These are phyloP conservation scores for Phymatocera aterrima DNA, from an alignment of 2,888 invertebrate genomes.

Conservation along the genomic window DNA sequence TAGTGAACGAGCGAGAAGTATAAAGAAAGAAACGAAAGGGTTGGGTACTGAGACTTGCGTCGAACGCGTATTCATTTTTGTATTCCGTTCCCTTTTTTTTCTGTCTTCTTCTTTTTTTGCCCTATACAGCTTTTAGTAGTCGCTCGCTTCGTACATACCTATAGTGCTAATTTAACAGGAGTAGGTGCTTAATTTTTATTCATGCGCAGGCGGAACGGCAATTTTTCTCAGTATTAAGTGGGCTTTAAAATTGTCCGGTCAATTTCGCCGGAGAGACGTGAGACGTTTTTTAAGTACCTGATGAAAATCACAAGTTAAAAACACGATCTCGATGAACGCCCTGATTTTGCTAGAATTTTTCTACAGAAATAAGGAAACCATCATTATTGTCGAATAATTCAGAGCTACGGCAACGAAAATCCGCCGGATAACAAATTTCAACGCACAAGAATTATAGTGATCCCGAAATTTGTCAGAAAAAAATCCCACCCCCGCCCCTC, in stretches of 20 bases:
- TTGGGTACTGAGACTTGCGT: neutral
- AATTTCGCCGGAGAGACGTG: conserved; percentile 72
- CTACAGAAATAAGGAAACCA: neutral
- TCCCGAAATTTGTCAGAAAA: too few relatives aligned
- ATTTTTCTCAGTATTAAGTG: conserved; percentile 73
- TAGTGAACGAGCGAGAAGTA: neutral
- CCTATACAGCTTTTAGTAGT: neutral
- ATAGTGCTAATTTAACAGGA: conserved; percentile 36
- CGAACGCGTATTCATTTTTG: conserved; percentile 19
- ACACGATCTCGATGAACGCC: neutral
- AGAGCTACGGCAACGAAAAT: too few relatives aligned
- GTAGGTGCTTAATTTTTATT: conserved; percentile 71
- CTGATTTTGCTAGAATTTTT: neutral
- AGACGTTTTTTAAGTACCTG: conserved; percentile 70
- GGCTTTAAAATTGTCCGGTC: conserved; percentile 74
- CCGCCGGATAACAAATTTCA: too few relatives aligned
- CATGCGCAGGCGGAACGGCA: conserved; percentile 72
- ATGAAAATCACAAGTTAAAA: conserved; percentile 31
- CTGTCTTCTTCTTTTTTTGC: neutral
- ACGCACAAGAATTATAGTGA: too few relatives aligned
- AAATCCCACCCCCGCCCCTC: too few relatives aligned
- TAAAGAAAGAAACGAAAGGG: conserved; percentile 9
- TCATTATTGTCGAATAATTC: too few relatives aligned
- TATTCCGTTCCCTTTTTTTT: neutral
- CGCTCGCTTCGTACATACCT: conserved; percentile 16